Evolutionary conservation across 2,113 vertebrate genomes (phyloP).

Genomic region (Coptodon bakossiorum): DNA sequence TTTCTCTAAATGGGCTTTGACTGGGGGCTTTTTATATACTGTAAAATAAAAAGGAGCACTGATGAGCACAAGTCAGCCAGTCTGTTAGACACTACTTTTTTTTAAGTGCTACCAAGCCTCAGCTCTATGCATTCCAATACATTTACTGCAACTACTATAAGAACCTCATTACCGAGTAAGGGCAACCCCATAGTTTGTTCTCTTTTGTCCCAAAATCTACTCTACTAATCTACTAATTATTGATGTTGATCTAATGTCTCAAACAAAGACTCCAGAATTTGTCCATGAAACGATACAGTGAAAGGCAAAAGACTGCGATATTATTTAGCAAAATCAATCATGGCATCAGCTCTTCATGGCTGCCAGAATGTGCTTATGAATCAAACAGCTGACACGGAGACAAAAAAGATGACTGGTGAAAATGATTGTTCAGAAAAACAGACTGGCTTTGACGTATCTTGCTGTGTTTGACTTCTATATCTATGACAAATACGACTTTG

Average conservation of each 20-base stretch:
- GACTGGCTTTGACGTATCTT: constrained; percentile 54
- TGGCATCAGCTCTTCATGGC: constrained; percentile 44
- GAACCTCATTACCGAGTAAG: constrained; percentile 46
- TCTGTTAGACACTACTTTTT: constrained; percentile 7
- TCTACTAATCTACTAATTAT: neutral
- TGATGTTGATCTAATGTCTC: neutral
- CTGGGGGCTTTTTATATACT: constrained; percentile 15
- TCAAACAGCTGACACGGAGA: constrained; percentile 32
- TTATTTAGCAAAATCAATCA: constrained; percentile 45
- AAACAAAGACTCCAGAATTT: constrained; percentile 11
- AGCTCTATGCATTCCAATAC: constrained; percentile 72
- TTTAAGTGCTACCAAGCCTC: constrained; percentile 40
- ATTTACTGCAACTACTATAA: constrained; percentile 37
- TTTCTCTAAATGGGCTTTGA: constrained; percentile 6
- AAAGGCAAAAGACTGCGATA: constrained; percentile 3
- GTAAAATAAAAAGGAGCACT: constrained; percentile 38
- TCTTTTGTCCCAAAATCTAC: neutral
- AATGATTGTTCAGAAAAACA: constrained; percentile 44
- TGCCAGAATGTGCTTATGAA: constrained; percentile 46
- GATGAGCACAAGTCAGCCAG: constrained; percentile 35
- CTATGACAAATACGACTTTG: constrained; percentile 43
- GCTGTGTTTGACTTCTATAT: constrained; percentile 56
- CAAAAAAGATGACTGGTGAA: constrained; percentile 31
- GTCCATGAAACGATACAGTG: constrained; percentile 9
- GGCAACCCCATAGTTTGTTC: constrained; percentile 9